These are phyloP conservation scores for Anguilla japonica DNA, from an alignment of 2,113 vertebrate genomes.

Conservation along the genomic window DNA sequence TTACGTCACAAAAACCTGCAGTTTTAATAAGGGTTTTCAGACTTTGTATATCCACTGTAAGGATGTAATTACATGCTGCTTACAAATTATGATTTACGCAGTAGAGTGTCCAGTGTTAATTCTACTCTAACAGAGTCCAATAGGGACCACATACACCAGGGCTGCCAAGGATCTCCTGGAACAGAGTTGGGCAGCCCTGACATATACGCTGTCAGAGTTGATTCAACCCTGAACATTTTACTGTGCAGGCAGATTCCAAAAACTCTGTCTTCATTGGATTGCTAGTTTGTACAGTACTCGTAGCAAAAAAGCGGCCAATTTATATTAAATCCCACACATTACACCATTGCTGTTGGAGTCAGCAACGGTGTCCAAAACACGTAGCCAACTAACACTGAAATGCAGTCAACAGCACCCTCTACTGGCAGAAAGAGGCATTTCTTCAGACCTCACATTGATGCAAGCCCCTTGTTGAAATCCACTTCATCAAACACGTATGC, in stretches of 20 bases:
- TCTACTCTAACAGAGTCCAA: no score
- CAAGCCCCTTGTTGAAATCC: background rate
- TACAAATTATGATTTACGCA: background rate
- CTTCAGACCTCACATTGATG: background rate
- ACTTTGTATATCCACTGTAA: background rate
- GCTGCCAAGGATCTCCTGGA: no score
- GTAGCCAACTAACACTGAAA: no score
- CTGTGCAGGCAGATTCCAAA: no score
- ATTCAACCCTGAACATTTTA: background rate
- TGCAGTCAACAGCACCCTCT: conserved; percentile 53
- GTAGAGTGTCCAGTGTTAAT: no score
- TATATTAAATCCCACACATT: background rate
- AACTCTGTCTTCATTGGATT: no score
- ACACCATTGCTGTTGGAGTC: background rate
- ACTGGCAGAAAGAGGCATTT: conserved; percentile 40
- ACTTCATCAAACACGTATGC: background rate
- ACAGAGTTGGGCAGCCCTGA: no score
- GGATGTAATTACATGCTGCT: background rate
- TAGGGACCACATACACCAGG: no score
- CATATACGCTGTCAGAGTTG: no score
- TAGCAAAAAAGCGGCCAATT: background rate
- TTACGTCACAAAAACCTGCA: no score
- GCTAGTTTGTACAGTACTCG: background rate
- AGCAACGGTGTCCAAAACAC: background rate
- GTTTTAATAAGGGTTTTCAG: no score